Base-by-base conservation (phyloP, 2,113 vertebrate genomes). In the Poeciliopsis prolifica region DNA sequence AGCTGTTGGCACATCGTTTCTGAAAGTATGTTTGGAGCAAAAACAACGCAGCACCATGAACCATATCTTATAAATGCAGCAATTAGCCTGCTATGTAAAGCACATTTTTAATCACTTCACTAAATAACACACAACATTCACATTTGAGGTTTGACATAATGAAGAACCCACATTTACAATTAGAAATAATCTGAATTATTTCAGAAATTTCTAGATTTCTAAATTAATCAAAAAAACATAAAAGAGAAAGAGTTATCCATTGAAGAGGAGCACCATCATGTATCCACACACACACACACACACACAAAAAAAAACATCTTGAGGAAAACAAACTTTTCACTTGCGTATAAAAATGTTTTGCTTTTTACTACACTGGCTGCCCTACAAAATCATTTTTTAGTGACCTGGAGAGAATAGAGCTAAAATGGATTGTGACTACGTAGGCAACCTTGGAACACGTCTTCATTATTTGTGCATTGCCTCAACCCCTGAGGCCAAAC, bases 401-500 rank as follows among this genome's bases (percentile, higher is more conserved):
- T 58, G 22, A 58, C 7, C 51, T 24, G 7, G 9, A 58, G 51
- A 58, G 51, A 58, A 58, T 24, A 10, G 22, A 58, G 8, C 22
- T 24, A 58, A 58, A 58, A 58, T 58, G 51, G 51, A n/a, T 58
- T 31, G 4, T 44, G 35, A 71, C 31, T 77, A 54, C 61, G 30
- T 51, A 63, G 70, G 71, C 68, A 71, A 65, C 60, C 65, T 1
- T 2, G 3, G 44, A 71, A 69, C 31, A 26, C 44, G 51, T 74
- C 48, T 76, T 26, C 54, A 68, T n/a, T 78, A 17, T 64, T 30
- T 64, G 61, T 24, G 22, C 48, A 72, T 74, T 58, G 42, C 61
- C 74, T 48, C 54, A 40, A 37, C 61, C 62, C 0, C 19, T 33
- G 2, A n/a, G 61, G 70, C 76, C 67, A 77, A 74, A 84, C 42